A percentile compares a stretch with the other conserved stretches of the same genome.
Conservation (phyloP, 2,113 vertebrate species). For the Panthera uncia region DNA sequence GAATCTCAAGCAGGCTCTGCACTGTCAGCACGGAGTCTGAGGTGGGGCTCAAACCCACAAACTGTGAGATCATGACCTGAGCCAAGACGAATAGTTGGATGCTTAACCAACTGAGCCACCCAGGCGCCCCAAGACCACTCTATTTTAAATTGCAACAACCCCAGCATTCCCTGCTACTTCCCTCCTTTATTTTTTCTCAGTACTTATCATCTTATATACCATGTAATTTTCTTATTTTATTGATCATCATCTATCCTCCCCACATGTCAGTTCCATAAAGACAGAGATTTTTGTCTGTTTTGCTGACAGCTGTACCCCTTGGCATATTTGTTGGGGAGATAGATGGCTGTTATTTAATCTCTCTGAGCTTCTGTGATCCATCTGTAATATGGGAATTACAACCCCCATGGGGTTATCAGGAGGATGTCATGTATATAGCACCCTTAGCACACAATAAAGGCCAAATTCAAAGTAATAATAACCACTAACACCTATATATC, state of each 20-base stretch:
- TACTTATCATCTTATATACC: neutral
- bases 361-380: neutral
- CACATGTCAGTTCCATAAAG: neutral
- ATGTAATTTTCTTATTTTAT: neutral
- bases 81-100: too few relatives aligned
- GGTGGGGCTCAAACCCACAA: too few relatives aligned
- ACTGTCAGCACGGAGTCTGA: too few relatives aligned
- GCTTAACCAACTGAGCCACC: too few relatives aligned
- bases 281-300: neutral
- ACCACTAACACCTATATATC: neutral
- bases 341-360: neutral
- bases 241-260: neutral
- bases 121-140: neutral
- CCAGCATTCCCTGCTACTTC: neutral
- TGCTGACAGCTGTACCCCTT: neutral
- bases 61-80: too few relatives aligned
- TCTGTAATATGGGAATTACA: neutral
- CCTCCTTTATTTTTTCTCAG: neutral
- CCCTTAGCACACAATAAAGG: neutral
- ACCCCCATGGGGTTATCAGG: neutral
- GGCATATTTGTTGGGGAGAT: neutral
- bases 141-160: neutral
- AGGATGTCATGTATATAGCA: neutral
- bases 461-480: neutral
- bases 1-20: too few relatives aligned